Evolutionary conservation across 2,888 invertebrate species (phyloP), one percentile per base, ranked within the genome.

Genomic region (Leptopilina syphax): DNA sequence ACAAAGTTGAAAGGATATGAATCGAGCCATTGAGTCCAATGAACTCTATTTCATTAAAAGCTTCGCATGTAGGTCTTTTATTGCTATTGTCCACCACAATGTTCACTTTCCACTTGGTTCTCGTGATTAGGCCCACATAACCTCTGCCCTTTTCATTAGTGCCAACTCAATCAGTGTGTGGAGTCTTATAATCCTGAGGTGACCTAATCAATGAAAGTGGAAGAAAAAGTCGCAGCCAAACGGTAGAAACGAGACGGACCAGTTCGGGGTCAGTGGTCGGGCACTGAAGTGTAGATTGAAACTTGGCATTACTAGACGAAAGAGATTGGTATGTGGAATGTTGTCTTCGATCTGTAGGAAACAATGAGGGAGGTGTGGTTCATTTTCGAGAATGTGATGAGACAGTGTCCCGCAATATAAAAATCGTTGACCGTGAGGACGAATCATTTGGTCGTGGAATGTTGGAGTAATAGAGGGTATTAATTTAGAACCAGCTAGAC

Each of bases 171-270:
- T 90, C 90, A 89, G 88, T 86, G 84, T 86, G 84, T 82, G 83
- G 77, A 80, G 84, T 80, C n/a, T 27, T 34, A 73, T 54, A 73
- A 73, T 73, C 73, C 57, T 73, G 73, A n/a, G 54, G 73, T 73
- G 73, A 73, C 73, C 90, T 90, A 91, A 92, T 92, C 91, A 91
- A 90, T 90, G 91, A 88, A 91, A 91, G 91, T 91, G 91, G 89
- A 87, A 90, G 91, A 90, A 91, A 91, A 91, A 89, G 88, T 87
- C 87, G 79, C 87, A 88, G 86, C 86, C 78, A 80, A 85, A 86
- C 87, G 88, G 85, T 83, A 83, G 79, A 81, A 81, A 82, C 81
- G 85, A 84, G 86, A 83, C 81, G 83, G 80, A 81, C 77, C 78
- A 79, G 73, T 67, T 24, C 66, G 81, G 78, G 84, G 82, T 83